Percentiles rank a stretch among this genome's conserved stretches.
These are phyloP conservation scores for Syrmaticus mikado DNA, from an alignment of 2,113 vertebrate species.

Conservation along the genomic window DNA sequence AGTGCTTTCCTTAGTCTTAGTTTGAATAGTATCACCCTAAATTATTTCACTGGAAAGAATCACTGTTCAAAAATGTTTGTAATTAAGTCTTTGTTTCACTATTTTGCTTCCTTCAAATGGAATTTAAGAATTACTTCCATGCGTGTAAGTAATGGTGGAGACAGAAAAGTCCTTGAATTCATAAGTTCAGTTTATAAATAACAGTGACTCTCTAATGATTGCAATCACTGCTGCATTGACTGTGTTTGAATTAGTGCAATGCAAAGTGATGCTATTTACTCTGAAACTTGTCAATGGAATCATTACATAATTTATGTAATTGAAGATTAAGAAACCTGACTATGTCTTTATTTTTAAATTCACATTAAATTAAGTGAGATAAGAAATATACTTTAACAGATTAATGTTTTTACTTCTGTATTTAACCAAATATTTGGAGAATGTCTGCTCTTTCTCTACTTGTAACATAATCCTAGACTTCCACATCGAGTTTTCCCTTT, in stretches of 20 bases:
- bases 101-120: accelerated
- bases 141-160: background rate
- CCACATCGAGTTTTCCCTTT: background rate
- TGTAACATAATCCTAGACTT: background rate
- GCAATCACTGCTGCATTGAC: background rate
- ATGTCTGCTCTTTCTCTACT: background rate
- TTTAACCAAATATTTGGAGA: background rate
- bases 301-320: background rate
- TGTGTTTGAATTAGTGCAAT: background rate
- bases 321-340: background rate
- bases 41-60: background rate
- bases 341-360: background rate
- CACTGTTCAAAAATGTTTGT: background rate
- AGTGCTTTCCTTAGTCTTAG: background rate
- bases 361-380: background rate
- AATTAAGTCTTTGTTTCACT: background rate
- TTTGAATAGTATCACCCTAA: background rate
- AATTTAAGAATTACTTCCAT: background rate
- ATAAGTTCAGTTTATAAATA: background rate
- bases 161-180: background rate
- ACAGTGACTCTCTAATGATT: background rate
- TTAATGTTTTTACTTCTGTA: background rate
- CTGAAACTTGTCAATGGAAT: background rate
- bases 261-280: background rate
- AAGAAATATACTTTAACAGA: background rate